Evolutionary conservation across 30 jellyfish, hydroid and myxozoan species (phyloP), one percentile per base, ranked within the genome.

Genomic region (Haliclystus octoradiatus): DNA sequence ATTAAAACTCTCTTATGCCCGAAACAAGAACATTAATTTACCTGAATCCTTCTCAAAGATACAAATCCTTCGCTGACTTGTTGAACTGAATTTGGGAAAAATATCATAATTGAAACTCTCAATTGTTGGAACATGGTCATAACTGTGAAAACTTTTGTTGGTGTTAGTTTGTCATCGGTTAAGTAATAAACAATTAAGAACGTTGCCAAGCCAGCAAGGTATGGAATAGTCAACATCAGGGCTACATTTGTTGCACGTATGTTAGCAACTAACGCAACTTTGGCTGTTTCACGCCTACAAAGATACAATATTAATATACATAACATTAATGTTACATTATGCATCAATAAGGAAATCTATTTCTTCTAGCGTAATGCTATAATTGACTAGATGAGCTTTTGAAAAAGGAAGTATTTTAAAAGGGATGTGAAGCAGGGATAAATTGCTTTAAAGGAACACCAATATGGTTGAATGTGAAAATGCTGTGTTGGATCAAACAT

Each of bases 131-230:
- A 40, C 57, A 40, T 40, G 57, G 57, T 40, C 57, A 40, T 40
- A 9, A 40, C 57, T 9, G 57, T 40, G 19, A 40, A 40, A 9
- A 40, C 57, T 40, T 40, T 40, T 40, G 14, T 40, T 19, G 9
- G 57, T 5, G 57, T 40, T 9, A 40, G 57, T 40, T 40, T 9
- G 14, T 40, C 19, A 19, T 40, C 57, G n/a, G n/a, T n/a, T 5
- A 40, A 19, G 57, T 40, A 26, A 72, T 71, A 67, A 29, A 62
- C 79, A 52, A 81, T 63, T 0, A 79, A 22, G 28, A 84, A 78
- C 49, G 88, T 77, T 7, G 82, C 78, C 49, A 78, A 71, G 2
- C 70, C 80, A n/a, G 74, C 82, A 24, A 84, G 2, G 50, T 84
- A 80, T 0, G 85, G 78, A 71, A 74, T 68, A 1, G 74, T 34